These are phyloP conservation scores for Enhydra lutris DNA, from an alignment of 2,113 vertebrate genomes.

Conservation along the genomic window DNA sequence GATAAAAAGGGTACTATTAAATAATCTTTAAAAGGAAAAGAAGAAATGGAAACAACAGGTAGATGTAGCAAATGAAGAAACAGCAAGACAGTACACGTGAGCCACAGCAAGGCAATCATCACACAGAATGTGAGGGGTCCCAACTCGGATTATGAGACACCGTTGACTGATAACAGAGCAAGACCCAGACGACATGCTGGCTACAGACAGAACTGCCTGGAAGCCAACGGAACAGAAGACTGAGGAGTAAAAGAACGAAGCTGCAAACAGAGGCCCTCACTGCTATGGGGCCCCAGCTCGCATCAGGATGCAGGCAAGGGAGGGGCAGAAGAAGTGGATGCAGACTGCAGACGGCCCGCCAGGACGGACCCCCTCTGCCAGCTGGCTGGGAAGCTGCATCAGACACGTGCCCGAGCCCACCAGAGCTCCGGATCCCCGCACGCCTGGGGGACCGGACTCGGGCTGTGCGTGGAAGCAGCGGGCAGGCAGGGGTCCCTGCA, in stretches of 20 bases:
- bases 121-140: neutral
- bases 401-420: rapidly evolving
- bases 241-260: neutral
- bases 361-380: neutral
- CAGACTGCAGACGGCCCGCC: neutral
- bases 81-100: neutral
- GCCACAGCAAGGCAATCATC: neutral
- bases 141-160: neutral
- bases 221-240: neutral
- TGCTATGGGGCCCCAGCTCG: rapidly evolving
- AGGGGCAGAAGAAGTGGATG: neutral
- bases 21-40: neutral
- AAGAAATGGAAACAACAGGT: neutral
- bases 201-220: neutral
- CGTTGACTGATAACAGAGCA: neutral
- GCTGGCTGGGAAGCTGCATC: neutral
- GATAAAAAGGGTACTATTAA: neutral
- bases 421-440: neutral
- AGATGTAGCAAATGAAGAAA: neutral
- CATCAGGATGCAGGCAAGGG: rapidly evolving
- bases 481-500: neutral
- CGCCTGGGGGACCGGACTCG: rapidly evolving
- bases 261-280: neutral
- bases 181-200: neutral
- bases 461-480: neutral